phyloP scores from a whole-genome alignment of 2,113 vertebrate species.

The Callochromis pleurospilus region DNA sequence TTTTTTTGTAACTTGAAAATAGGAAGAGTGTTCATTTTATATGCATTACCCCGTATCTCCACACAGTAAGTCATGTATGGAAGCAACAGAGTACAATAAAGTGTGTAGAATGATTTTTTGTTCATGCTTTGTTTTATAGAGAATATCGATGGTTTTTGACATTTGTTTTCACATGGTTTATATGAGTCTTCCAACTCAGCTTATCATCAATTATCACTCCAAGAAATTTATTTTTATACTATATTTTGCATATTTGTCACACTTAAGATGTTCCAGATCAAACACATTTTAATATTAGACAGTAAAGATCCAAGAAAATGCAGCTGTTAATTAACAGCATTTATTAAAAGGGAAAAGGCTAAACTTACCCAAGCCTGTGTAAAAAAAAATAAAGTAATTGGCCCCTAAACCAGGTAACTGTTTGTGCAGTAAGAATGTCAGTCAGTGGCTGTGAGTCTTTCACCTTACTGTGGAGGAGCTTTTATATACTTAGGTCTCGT shows the following conservation, averaged over 20 bases:
- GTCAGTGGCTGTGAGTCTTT: neutral
- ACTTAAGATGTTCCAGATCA: neutral
- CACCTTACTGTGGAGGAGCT: fast-evolving
- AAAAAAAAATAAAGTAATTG: neutral
- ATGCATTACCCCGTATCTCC: too few species aligned
- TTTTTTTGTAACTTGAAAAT: too few species aligned
- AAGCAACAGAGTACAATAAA: too few species aligned
- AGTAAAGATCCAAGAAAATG: neutral
- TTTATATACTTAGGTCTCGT: neutral
- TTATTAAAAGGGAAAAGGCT: fast-evolving
- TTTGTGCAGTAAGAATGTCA: neutral
- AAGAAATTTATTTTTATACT: neutral
- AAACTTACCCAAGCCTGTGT: neutral
- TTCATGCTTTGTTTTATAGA: too few species aligned
- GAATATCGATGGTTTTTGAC: too few species aligned
- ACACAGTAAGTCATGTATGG: too few species aligned
- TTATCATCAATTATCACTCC: too few species aligned
- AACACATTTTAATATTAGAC: neutral
- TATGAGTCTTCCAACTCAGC: too few species aligned
- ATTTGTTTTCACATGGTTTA: too few species aligned
- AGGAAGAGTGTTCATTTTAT: too few species aligned
- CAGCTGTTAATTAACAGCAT: fast-evolving
- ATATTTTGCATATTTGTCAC: neutral
- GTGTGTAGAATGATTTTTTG: too few species aligned
- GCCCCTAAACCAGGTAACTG: neutral